A percentile compares a stretch with the other conserved stretches of the same genome.
Conservation (phyloP, 2,888 invertebrate species). For the Tenthredo distinguenda region DNA sequence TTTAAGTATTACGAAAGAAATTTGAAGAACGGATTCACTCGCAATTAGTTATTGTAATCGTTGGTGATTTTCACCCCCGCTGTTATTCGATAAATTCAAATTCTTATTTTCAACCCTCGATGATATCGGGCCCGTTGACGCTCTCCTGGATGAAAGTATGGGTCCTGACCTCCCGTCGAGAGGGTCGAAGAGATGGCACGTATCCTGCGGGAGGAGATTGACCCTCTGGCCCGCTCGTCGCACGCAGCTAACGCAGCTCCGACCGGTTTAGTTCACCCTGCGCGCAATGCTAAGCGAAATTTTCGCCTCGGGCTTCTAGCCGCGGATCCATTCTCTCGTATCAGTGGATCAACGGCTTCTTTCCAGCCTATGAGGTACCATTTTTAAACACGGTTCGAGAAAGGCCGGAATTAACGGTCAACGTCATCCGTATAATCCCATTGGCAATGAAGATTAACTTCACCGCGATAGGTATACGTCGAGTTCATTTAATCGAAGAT, state of each 20-base stretch:
- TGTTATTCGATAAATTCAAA: not conserved
- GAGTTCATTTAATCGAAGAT: not conserved
- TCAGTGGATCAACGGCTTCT: conserved; percentile 38
- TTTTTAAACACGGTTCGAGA: not conserved
- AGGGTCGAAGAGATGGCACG: conserved; percentile 9
- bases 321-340: conserved; percentile 56
- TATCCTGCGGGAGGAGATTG: conserved; percentile 71
- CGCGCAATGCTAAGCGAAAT: conserved; percentile 72
- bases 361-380: not conserved
- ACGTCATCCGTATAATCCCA: not conserved
- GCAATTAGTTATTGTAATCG: not conserved
- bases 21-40: not conserved
- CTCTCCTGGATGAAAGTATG: not conserved
- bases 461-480: not conserved
- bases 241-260: conserved; percentile 70
- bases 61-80: not conserved
- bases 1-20: not conserved
- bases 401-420: not conserved
- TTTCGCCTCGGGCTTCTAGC: conserved; percentile 67
- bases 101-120: not conserved
- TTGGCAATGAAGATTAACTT: conserved; percentile 3
- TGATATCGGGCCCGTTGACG: conserved; percentile 6
- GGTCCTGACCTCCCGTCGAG: conserved; percentile 20
- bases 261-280: conserved; percentile 75
- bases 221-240: conserved; percentile 72